phyloP scores from a whole-genome alignment of 2,113 vertebrate species.

The Nyctereutes procyonoides region DNA sequence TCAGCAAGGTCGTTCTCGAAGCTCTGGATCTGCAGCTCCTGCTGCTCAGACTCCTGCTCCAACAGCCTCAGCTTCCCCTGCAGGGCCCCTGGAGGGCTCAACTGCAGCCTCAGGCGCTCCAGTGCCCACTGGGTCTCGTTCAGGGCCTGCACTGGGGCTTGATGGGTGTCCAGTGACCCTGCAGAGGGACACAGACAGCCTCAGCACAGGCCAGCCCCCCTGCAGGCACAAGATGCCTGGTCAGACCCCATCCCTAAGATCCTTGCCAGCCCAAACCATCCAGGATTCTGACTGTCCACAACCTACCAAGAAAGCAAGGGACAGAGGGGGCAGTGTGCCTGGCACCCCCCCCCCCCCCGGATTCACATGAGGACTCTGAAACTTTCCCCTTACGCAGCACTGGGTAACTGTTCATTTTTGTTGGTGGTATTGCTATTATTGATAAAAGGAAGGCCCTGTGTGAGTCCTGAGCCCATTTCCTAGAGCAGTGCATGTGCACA shows the following conservation, averaged over 20 bases:
- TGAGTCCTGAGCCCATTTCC: not conserved
- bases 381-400: not conserved
- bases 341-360: rapidly evolving
- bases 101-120: constrained; percentile 85
- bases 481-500: not conserved
- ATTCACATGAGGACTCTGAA: not conserved
- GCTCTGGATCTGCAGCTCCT: constrained; percentile 86
- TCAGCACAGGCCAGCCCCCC: not conserved
- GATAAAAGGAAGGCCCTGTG: not conserved
- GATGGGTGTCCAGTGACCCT: constrained; percentile 67
- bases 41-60: constrained; percentile 87
- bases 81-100: constrained; percentile 84
- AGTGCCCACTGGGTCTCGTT: constrained; percentile 87
- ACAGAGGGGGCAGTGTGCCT: no score
- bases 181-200: not conserved
- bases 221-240: not conserved
- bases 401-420: not conserved
- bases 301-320: not conserved
- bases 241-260: no score
- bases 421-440: not conserved
- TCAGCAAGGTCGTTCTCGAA: constrained; percentile 91
- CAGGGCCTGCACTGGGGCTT: constrained; percentile 81
- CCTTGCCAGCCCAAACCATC: not conserved
- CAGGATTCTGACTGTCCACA: not conserved
- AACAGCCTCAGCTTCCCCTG: constrained; percentile 89